These are phyloP conservation scores for Opisthograptis luteolata DNA, from an alignment of 2,888 invertebrate genomes.

Conservation along the genomic window DNA sequence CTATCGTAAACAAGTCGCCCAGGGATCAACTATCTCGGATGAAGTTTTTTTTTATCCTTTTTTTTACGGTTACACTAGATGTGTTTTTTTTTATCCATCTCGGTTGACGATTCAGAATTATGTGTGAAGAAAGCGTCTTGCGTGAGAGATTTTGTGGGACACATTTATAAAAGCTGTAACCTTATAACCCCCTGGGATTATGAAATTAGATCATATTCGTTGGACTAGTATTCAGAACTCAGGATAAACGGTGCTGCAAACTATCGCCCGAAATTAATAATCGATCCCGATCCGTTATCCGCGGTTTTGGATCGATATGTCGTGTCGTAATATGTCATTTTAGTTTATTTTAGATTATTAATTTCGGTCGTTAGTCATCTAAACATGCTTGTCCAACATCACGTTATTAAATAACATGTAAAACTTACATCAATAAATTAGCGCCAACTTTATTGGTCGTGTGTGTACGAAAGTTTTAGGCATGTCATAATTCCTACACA, in stretches of 20 bases:
- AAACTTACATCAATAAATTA: constrained; percentile 18
- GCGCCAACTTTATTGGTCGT: constrained; percentile 9
- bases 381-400: background rate
- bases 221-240: too few relatives aligned
- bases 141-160: constrained; percentile 16
- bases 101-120: constrained; percentile 11
- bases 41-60: constrained; percentile 28
- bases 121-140: constrained; percentile 13
- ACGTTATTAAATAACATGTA: background rate
- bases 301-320: too few relatives aligned
- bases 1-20: constrained; percentile 33
- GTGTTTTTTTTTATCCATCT: constrained; percentile 16
- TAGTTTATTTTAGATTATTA: too few relatives aligned
- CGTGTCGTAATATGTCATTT: too few relatives aligned
- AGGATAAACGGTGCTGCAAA: too few relatives aligned
- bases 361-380: too few relatives aligned
- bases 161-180: constrained; percentile 1
- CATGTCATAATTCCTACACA: constrained; percentile 8
- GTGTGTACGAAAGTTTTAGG: constrained; percentile 14
- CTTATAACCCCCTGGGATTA: too few relatives aligned
- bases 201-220: too few relatives aligned
- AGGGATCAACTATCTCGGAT: constrained; percentile 23
- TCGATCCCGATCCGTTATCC: too few relatives aligned
- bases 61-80: constrained; percentile 25
- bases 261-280: too few relatives aligned